phyloP scores from a whole-genome alignment of 2,797 vertebrate species.

The Astyanax mexicanus region DNA sequence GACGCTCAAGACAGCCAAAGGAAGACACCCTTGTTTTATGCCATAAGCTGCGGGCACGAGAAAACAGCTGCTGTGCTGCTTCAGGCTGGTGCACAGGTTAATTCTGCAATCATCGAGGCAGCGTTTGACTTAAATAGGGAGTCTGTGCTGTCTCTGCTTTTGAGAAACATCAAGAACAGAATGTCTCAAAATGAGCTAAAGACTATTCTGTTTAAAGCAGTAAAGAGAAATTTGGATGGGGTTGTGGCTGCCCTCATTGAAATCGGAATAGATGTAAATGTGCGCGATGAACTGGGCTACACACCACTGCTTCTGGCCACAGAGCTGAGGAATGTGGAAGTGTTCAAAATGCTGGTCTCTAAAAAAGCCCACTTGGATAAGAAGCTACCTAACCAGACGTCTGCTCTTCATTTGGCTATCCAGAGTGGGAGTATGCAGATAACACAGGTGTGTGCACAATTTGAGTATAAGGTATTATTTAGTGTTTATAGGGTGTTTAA shows the following conservation, averaged over 20 bases:
- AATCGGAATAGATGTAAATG: conserved; percentile 73
- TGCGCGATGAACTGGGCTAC: conserved; percentile 69
- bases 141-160: conserved; percentile 69
- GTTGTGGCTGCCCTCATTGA: conserved; percentile 73
- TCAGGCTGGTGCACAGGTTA: conserved; percentile 71
- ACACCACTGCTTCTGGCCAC: conserved; percentile 81
- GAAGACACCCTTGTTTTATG: conserved; percentile 70
- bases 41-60: conserved; percentile 66
- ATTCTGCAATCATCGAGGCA: conserved; percentile 64
- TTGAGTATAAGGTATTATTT: background rate
- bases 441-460: conserved; percentile 57
- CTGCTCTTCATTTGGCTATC: conserved; percentile 74
- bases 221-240: conserved; percentile 72
- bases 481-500: too few relatives aligned
- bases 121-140: conserved; percentile 72
- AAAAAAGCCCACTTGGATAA: conserved; percentile 73
- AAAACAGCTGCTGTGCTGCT: conserved; percentile 71
- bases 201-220: conserved; percentile 79
- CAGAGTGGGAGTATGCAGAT: conserved; percentile 68
- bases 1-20: conserved; percentile 66
- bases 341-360: conserved; percentile 72
- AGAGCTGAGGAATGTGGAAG: conserved; percentile 73
- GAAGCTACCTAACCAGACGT: conserved; percentile 71
- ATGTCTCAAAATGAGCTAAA: conserved; percentile 65
- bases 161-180: conserved; percentile 68